Conservation (phyloP, 1,140 invertebrate genomes). For the Plodia interpunctella region DNA sequence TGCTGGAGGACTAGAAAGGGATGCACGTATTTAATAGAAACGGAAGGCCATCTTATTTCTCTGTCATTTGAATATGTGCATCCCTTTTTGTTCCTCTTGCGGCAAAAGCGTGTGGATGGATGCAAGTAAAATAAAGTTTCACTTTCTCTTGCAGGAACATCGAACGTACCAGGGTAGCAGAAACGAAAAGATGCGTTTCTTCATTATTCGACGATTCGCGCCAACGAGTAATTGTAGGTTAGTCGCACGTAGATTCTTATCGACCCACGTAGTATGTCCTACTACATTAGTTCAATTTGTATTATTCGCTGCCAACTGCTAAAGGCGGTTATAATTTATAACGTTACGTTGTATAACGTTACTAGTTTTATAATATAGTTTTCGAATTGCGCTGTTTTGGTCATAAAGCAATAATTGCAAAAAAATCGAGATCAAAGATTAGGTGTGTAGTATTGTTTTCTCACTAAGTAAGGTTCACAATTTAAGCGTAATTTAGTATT, state of each 20-base stretch:
- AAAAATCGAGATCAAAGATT: constrained; percentile 5
- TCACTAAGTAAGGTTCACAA: constrained; percentile 39
- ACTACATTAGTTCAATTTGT: constrained; percentile 29
- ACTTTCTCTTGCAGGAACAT: constrained; percentile 20
- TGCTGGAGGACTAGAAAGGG: no score
- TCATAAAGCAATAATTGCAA: constrained; percentile 9
- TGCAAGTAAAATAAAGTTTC: not conserved
- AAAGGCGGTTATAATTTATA: not conserved
- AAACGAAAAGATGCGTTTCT: constrained; percentile 17
- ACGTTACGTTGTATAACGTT: constrained; percentile 17
- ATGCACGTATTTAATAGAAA: no score
- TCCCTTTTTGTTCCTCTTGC: no score
- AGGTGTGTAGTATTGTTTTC: constrained; percentile 21
- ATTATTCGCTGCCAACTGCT: constrained; percentile 6
- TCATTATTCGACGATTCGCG: not conserved
- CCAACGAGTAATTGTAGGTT: constrained; percentile 31
- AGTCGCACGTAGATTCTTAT: constrained; percentile 23
- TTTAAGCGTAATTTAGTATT: constrained; percentile 33
- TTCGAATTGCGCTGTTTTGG: not conserved
- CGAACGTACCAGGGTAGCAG: constrained; percentile 39
- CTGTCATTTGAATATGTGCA: no score
- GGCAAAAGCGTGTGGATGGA: no score
- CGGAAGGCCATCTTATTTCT: no score
- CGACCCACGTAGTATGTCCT: constrained; percentile 18
- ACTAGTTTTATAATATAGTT: constrained; percentile 4